phyloP scores from a whole-genome alignment of 2,888 invertebrate species.

The Apomyelois bistriatella region DNA sequence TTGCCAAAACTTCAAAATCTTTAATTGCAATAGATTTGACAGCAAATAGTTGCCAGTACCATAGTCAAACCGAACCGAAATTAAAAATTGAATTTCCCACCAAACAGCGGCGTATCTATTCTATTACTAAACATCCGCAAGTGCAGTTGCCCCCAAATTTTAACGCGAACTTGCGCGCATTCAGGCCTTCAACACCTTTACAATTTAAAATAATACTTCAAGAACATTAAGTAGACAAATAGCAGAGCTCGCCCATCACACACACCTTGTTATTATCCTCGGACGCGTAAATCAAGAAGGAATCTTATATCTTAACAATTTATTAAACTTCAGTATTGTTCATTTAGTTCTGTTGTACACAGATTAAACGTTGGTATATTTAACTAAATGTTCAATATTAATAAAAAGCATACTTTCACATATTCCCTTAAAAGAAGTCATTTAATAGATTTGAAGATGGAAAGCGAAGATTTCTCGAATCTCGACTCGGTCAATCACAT shows the following conservation, averaged over 20 bases:
- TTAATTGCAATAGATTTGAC: too few species aligned
- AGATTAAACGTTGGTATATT: too few species aligned
- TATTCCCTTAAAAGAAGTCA: too few species aligned
- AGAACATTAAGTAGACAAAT: constrained; percentile 17
- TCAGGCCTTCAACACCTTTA: background rate
- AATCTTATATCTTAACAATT: background rate
- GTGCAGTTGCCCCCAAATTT: background rate
- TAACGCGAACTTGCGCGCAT: background rate
- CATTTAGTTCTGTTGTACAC: background rate
- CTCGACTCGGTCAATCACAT: too few species aligned
- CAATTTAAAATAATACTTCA: constrained; percentile 16
- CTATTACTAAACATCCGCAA: background rate
- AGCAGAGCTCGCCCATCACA: constrained; percentile 31
- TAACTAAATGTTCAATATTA: too few species aligned
- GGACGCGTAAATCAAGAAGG: background rate
- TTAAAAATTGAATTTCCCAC: too few species aligned
- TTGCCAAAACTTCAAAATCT: too few species aligned
- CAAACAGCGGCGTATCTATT: background rate
- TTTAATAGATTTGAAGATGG: too few species aligned
- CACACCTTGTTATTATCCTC: constrained; percentile 17
- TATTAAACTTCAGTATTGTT: background rate
- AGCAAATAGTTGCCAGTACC: too few species aligned
- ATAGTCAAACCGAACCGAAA: too few species aligned
- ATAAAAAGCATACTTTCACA: too few species aligned
- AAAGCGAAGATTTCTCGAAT: too few species aligned